Evolutionary conservation across 1,140 invertebrate species (phyloP).

Genomic region (Orius insidiosus): DNA sequence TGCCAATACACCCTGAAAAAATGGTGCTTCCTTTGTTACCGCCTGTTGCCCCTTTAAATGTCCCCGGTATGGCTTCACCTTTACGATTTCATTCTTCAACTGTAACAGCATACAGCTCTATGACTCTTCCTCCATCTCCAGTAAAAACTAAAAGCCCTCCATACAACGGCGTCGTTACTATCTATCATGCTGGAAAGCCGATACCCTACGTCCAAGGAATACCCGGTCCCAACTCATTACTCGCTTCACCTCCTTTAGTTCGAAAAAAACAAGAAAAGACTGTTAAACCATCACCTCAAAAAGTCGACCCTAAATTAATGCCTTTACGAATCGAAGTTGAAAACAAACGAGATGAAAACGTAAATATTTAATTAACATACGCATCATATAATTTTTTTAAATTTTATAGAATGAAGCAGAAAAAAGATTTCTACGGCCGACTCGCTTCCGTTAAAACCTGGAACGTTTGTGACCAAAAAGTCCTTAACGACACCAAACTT

Average conservation of each 20-base stretch:
- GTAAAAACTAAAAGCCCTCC: conserved; percentile 4
- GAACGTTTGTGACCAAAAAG: conserved; percentile 56
- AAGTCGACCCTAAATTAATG: too few relatives aligned
- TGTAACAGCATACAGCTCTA: conserved; percentile 45
- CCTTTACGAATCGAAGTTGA: too few relatives aligned
- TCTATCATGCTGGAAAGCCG: conserved; percentile 41
- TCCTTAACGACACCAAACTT: conserved; percentile 54
- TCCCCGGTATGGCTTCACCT: conserved; percentile 23
- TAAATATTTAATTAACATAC: too few relatives aligned
- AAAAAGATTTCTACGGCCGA: conserved; percentile 57
- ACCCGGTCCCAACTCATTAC: conserved; percentile 43
- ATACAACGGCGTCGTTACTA: conserved; percentile 19
- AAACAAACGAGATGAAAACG: too few relatives aligned
- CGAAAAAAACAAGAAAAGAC: conserved; percentile 6
- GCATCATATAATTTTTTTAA: too few relatives aligned
- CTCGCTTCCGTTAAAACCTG: conserved; percentile 64
- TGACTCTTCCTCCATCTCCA: conserved; percentile 30
- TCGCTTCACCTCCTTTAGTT: conserved; percentile 9
- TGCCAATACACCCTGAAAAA: conserved; percentile 27
- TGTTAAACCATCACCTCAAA: not conserved
- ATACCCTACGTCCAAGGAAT: conserved; percentile 73
- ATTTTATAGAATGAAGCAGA: conserved; percentile 13
- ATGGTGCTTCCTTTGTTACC: conserved; percentile 36
- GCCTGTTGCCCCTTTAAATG: conserved; percentile 36
- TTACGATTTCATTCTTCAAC: conserved; percentile 22